Evolutionary conservation across 2,888 invertebrate genomes (phyloP).

Genomic region (Arenicola marina): DNA sequence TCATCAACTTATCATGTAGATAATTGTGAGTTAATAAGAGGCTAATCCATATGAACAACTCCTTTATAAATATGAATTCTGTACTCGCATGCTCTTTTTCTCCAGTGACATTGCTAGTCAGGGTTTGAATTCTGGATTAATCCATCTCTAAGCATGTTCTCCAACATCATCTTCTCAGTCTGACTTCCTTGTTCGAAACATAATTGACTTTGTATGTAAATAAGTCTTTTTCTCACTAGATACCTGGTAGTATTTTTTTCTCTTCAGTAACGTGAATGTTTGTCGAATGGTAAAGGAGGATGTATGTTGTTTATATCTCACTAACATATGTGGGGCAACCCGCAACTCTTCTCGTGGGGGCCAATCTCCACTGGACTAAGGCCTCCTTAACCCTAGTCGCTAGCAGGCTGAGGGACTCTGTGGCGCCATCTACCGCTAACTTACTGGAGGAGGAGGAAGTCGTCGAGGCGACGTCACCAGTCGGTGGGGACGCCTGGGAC

Average conservation of each 20-base stretch:
- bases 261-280: no score
- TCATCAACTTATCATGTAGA: no score
- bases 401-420: constrained; percentile 18
- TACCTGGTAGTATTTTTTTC: background rate
- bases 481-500: background rate
- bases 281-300: no score
- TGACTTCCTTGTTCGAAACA: background rate
- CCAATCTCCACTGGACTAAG: background rate
- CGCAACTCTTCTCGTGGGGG: background rate
- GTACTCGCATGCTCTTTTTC: no score
- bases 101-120: no score
- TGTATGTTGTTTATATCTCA: no score
- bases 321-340: no score
- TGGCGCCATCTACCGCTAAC: constrained; percentile 26
- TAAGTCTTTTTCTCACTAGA: background rate
- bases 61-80: no score
- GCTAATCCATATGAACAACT: no score
- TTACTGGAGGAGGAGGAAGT: constrained; percentile 24
- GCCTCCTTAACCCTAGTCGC: background rate
- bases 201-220: background rate
- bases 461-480: constrained; percentile 8
- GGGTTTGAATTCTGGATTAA: no score
- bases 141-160: background rate
- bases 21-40: no score
- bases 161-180: background rate